Conservation (phyloP, 2,113 vertebrate genomes). For the Stegastes partitus region DNA sequence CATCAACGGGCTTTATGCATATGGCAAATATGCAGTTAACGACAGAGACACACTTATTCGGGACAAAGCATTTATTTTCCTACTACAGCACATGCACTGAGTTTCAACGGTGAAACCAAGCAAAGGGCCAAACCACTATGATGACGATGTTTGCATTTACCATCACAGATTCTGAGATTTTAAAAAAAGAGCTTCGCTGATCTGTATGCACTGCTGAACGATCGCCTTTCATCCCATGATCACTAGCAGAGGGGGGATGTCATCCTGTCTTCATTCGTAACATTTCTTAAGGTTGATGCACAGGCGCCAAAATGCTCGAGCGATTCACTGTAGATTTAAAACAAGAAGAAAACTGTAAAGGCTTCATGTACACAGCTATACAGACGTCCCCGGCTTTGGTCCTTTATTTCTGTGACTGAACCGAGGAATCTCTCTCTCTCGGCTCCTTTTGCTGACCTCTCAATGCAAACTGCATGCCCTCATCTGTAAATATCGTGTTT, state of each 20-base stretch:
- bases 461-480: slow-evolving; percentile 68
- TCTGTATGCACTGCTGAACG: slow-evolving; percentile 55
- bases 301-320: slow-evolving; percentile 30
- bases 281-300: slow-evolving; percentile 13
- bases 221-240: slow-evolving; percentile 8
- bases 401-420: slow-evolving; percentile 48
- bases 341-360: slow-evolving; percentile 21
- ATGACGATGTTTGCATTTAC: slow-evolving; percentile 40
- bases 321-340: slow-evolving; percentile 22
- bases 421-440: slow-evolving; percentile 30
- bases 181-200: slow-evolving; percentile 26
- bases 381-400: slow-evolving; percentile 13
- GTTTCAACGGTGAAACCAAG: slow-evolving; percentile 63
- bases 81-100: slow-evolving; percentile 72
- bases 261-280: slow-evolving; percentile 19
- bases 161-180: slow-evolving; percentile 31
- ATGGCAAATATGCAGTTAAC: slow-evolving; percentile 67
- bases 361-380: slow-evolving; percentile 37
- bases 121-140: slow-evolving; percentile 69
- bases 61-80: slow-evolving; percentile 76
- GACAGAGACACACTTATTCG: slow-evolving; percentile 50
- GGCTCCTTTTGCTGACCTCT: slow-evolving; percentile 48
- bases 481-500: slow-evolving; percentile 81
- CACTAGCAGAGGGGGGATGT: slow-evolving; percentile 4
- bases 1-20: slow-evolving; percentile 68